Evolutionary conservation across 2,797 vertebrate species (phyloP), one percentile per base, ranked within the genome.

Genomic region (Etheostoma nigrum): DNA sequence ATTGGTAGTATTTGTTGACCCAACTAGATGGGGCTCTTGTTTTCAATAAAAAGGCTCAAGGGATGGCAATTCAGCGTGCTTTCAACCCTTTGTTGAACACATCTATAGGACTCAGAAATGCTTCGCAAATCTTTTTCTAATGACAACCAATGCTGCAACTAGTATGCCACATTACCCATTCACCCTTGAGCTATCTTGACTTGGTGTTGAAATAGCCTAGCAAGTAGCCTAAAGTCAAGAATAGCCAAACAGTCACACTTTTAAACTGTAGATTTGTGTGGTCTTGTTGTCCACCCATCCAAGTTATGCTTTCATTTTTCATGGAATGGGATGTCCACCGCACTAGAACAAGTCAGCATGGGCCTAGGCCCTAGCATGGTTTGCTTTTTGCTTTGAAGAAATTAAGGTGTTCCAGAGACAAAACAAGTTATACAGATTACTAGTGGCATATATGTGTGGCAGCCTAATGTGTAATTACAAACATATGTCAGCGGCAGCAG

Each of bases 401-500:
- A n/a, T 36, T 4, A 36, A 57, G 16, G 2, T 13, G 14, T 12
- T 53, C 48, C 36, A 1, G 3, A 19, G 4, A 9, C 16, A 13
- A 27, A 54, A 1, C 2, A 4, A 11, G n/a, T 25, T 67, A 42
- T 12, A 21, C 13, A 27, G 18, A 8, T 47, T 11, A 21, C 19
- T 36, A 13, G 9, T 21, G 23, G 23, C 42, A 12, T 67, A 53
- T 27, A 23, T 23, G 3, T 45, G 55, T 8, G 1, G 19, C 25
- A 33, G 40, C n/a, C 40, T 47, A 62, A 64, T 67, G 42, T 47
- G 13, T 48, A 21, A 47, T 10, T 60, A 25, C 15, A 62, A 72
- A 62, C 47, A 72, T 58, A 25, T 70, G n/a, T 63, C 51, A 58
- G 66, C 60, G 42, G 53, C 55, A 53, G 59, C 36, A 11, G 48